Conservation (phyloP, 2,888 invertebrate genomes). For the Eupithecia centaureata region DNA sequence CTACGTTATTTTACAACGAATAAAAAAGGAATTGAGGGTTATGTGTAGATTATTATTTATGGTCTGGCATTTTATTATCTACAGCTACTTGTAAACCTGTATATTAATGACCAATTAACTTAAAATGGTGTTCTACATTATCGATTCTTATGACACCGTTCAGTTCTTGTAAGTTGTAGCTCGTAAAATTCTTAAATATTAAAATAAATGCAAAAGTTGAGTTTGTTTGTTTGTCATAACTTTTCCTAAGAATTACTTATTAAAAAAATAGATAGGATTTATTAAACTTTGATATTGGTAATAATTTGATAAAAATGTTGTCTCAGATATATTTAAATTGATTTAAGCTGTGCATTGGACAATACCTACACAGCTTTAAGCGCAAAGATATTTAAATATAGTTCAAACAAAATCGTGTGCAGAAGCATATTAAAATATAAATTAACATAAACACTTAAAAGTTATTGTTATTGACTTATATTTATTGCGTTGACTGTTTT, state of each 20-base stretch:
- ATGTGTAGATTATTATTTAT: conserved; percentile 4
- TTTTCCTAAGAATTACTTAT: not conserved
- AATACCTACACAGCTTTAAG: not conserved
- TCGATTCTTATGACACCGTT: conserved; percentile 26
- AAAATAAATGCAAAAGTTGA: not conserved
- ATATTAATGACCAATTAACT: conserved; percentile 28
- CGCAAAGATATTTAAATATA: no score
- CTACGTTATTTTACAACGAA: not conserved
- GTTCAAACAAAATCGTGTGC: not conserved
- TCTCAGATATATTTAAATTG: not conserved
- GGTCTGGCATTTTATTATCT: conserved; percentile 4
- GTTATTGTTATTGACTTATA: conserved; percentile 40
- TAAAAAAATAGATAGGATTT: not conserved
- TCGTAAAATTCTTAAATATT: conserved; percentile 19
- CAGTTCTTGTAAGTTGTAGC: conserved; percentile 21
- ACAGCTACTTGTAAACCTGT: conserved; percentile 30
- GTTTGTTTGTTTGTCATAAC: not conserved
- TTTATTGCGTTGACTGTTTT: conserved; percentile 35
- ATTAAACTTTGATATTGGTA: not conserved
- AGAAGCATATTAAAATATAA: conserved; percentile 23
- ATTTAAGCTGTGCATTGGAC: no score
- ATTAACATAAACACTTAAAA: conserved; percentile 39
- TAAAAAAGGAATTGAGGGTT: conserved; percentile 1
- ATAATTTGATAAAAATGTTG: not conserved
- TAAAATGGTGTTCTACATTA: conserved; percentile 21